Evolutionary conservation across 2,797 vertebrate species (phyloP).

Genomic region (Rallus crepitans): DNA sequence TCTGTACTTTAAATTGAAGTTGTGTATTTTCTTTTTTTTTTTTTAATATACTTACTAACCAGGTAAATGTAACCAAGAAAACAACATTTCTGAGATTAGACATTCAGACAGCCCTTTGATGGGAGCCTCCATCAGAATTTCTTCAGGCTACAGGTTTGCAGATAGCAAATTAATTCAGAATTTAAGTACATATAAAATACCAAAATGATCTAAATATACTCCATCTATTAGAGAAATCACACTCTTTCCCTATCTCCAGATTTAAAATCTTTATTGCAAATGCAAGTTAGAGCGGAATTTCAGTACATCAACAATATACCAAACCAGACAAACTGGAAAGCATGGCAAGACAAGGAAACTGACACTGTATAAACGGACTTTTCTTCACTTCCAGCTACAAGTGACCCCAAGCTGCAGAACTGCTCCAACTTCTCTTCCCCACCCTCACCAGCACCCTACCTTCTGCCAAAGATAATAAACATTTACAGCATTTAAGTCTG

Average conservation of each 20-base stretch:
- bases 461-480: not conserved
- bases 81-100: not conserved
- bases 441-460: not conserved
- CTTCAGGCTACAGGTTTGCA: not conserved
- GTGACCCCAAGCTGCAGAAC: not conserved
- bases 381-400: not conserved
- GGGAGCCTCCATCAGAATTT: not conserved
- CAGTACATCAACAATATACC: not conserved
- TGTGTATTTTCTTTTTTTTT: not conserved
- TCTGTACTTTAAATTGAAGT: not conserved
- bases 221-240: not conserved
- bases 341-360: not conserved
- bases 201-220: not conserved
- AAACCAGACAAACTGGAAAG: not conserved
- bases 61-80: accelerated
- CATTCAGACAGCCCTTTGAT: not conserved
- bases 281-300: not conserved
- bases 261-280: not conserved
- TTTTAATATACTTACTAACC: not conserved
- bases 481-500: not conserved
- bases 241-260: not conserved
- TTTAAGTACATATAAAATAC: not conserved
- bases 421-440: not conserved
- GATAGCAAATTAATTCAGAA: not conserved
- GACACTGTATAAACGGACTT: not conserved